Evolutionary conservation across 2,113 vertebrate genomes (phyloP).

Genomic region (Coreoperca whiteheadi): DNA sequence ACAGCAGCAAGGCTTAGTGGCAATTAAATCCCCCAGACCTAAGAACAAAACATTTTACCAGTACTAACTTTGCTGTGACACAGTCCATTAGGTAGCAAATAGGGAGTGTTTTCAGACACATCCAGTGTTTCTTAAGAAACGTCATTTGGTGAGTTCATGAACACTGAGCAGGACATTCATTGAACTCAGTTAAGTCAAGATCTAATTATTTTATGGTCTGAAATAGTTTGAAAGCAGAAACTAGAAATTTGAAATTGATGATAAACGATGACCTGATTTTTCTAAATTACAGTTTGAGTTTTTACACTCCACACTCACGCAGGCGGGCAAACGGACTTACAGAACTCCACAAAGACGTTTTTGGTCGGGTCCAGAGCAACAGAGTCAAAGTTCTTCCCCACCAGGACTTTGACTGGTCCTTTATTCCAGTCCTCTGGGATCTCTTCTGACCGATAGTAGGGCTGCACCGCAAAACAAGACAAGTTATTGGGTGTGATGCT

Average conservation of each 20-base stretch:
- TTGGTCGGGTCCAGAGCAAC: slow-evolving; percentile 91
- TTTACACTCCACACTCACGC: neutral
- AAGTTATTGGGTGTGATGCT: neutral
- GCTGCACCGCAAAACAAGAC: slow-evolving; percentile 77
- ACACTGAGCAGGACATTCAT: neutral
- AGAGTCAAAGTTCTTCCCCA: slow-evolving; percentile 93
- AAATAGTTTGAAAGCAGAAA: neutral
- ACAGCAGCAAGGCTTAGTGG: too few relatives aligned
- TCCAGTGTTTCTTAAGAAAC: neutral
- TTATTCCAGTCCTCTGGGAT: slow-evolving; percentile 92
- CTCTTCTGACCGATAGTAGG: slow-evolving; percentile 86
- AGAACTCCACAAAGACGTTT: slow-evolving; percentile 95
- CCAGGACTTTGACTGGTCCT: slow-evolving; percentile 89
- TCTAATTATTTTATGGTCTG: neutral
- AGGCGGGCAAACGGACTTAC: slow-evolving; percentile 84
- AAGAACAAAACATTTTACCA: too few relatives aligned
- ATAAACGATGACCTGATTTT: neutral
- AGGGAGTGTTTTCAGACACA: neutral
- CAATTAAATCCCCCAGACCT: too few relatives aligned
- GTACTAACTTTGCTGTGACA: too few relatives aligned
- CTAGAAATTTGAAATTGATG: neutral
- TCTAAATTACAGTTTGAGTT: neutral
- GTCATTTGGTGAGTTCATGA: neutral
- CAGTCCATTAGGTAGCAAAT: too few relatives aligned
- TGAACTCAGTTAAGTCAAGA: neutral